Evolutionary conservation across 2,113 vertebrate genomes (phyloP), one percentile per base, ranked within the genome.

Genomic region (Ptychochromis oligacanthus): DNA sequence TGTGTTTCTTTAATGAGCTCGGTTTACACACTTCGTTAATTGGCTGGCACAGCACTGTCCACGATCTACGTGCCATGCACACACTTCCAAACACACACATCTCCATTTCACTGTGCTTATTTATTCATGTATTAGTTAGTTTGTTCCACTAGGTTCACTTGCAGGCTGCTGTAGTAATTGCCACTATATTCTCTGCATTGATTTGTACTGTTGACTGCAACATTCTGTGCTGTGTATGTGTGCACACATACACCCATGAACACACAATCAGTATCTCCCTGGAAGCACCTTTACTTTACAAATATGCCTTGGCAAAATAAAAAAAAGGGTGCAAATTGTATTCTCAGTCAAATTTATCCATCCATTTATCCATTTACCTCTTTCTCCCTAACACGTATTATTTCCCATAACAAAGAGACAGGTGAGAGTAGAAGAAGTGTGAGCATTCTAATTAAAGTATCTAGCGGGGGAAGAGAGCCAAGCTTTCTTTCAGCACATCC

Each of bases 21-120:
- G 62, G 89, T 93, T 92, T 95, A 95, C 92, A 95, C 94, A 95
- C 93, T 93, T 90, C 88, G 93, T 95, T 95, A 95, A 95, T 95
- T 93, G 93, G 92, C 89, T 92, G 91, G 81, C 92, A 93, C 87
- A 46, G 85, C 67, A 74, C 86, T 83, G 84, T 90, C 87, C 75
- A 88, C 83, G 75, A 86, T 82, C 88, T 85, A 88, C 85, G 83
- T 80, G 83, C 80, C 75, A 80, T 38, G 80, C 79, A 88, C 75
- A 80, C 58, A 85, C 79, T 80, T 70, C 46, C 57, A 80, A 81
- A 82, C 78, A 60, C 56, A 82, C 89, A 90, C 77, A 89, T 93
- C 94, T 93, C 91, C 86, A 92, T 94, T 93, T 93, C 93, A 91
- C 64, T 88, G 77, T 87, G 90, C 88, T 94, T 93, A 94, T 94